Percentiles rank a stretch among this genome's conserved stretches.
These are phyloP conservation scores for Scylla paramamosain DNA, from an alignment of 1,140 invertebrate species.

Conservation along the genomic window DNA sequence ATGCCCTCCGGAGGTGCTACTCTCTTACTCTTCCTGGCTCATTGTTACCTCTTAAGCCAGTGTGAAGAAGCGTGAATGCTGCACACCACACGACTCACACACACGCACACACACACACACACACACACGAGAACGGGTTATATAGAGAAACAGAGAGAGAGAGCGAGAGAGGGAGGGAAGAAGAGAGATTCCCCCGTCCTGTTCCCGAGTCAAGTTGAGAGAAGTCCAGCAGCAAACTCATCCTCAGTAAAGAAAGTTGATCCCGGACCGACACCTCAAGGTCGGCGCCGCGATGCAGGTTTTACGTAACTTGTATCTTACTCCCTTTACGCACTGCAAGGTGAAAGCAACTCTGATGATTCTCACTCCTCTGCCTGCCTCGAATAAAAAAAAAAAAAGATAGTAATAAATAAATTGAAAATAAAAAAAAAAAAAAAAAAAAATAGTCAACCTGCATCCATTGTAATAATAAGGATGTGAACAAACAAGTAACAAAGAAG, in stretches of 20 bases:
- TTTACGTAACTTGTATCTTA: background rate
- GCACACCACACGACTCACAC: background rate
- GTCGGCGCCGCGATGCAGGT: background rate
- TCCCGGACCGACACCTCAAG: background rate
- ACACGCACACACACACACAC: conserved; percentile 45
- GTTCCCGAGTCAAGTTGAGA: too few relatives aligned
- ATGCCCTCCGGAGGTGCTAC: background rate
- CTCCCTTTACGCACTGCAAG: background rate
- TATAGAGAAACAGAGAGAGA: background rate
- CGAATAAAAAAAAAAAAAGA: too few relatives aligned
- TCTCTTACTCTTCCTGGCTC: background rate
- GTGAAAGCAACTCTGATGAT: background rate
- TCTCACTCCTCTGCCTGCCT: background rate
- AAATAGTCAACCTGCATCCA: background rate
- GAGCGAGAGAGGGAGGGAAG: too few relatives aligned
- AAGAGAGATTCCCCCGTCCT: too few relatives aligned
- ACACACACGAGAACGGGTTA: conserved; percentile 27
- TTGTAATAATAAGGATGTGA: background rate
- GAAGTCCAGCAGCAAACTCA: background rate
- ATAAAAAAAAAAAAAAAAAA: too few relatives aligned
- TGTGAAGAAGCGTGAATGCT: background rate
- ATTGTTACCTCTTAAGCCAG: background rate
- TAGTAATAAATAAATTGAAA: too few relatives aligned
- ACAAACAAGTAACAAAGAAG: too few relatives aligned
- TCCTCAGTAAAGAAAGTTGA: background rate